Evolutionary conservation across 2,888 invertebrate species (phyloP).

Genomic region (Drosophila emarginata): DNA sequence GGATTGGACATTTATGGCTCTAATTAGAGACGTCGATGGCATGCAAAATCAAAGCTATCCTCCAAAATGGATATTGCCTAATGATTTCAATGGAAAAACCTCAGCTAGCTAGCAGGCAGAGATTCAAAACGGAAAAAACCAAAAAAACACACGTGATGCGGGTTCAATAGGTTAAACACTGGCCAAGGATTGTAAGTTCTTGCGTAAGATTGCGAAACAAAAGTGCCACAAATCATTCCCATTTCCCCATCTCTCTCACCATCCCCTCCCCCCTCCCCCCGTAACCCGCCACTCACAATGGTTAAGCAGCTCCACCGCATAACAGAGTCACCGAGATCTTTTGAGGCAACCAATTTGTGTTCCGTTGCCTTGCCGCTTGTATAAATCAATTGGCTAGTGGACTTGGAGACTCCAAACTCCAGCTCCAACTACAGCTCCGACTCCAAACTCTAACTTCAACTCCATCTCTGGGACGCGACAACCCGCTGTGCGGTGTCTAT

Average conservation of each 20-base stretch:
- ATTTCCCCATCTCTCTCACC: conserved; percentile 7
- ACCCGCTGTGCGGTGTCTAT: conserved; percentile 78
- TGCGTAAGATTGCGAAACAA: conserved; percentile 69
- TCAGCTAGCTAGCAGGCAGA: background rate
- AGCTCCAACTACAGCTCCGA: background rate
- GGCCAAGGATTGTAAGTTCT: conserved; percentile 46
- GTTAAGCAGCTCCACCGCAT: conserved; percentile 14
- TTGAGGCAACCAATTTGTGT: conserved; percentile 73
- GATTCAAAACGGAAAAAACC: conserved; percentile 32
- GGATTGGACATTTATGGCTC: conserved; percentile 72
- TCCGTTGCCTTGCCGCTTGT: conserved; percentile 78
- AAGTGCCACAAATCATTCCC: conserved; percentile 71
- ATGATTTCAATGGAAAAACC: conserved; percentile 58
- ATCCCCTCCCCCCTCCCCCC: background rate
- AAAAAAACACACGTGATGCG: conserved; percentile 35
- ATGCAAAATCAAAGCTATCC: conserved; percentile 65
- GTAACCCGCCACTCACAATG: conserved; percentile 10
- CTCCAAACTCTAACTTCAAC: conserved; percentile 12
- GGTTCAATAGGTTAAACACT: conserved; percentile 79
- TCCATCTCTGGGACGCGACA: conserved; percentile 68
- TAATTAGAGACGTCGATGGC: conserved; percentile 81
- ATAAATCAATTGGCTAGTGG: conserved; percentile 72
- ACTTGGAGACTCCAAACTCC: conserved; percentile 25
- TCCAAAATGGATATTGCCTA: conserved; percentile 24
- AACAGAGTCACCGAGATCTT: conserved; percentile 26